Conservation (phyloP, 2,113 vertebrate genomes). For the Sebastes fasciatus region DNA sequence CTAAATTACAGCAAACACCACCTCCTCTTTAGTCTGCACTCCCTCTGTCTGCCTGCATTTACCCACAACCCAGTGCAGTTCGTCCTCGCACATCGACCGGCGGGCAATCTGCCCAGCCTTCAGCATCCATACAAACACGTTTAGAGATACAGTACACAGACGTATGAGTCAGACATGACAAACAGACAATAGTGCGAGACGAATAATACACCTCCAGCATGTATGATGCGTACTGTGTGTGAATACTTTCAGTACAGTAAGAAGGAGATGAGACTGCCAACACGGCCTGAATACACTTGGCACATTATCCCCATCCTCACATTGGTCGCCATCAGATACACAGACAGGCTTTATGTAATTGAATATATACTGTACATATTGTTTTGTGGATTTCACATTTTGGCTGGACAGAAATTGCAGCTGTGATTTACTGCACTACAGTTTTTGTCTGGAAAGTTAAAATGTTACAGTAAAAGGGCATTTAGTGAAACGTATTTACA, state of each 20-base stretch:
- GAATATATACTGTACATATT: not conserved
- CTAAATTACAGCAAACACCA: conserved; percentile 76
- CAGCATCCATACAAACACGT: conserved; percentile 45
- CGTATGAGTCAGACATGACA: conserved; percentile 60
- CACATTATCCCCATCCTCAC: conserved; percentile 2
- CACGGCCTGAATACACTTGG: conserved; percentile 7
- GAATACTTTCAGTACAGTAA: conserved; percentile 7
- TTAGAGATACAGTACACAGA: conserved; percentile 49
- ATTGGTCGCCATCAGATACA: not conserved
- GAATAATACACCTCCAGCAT: conserved; percentile 37
- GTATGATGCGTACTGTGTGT: conserved; percentile 3
- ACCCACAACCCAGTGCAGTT: conserved; percentile 47
- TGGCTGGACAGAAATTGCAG: conserved; percentile 1
- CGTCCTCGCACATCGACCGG: conserved; percentile 24
- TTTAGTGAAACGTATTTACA: not conserved
- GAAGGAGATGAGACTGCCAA: not conserved
- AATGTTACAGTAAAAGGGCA: not conserved
- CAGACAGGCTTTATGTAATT: not conserved
- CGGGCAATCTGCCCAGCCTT: conserved; percentile 33
- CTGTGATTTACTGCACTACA: conserved; percentile 2
- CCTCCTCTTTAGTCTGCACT: conserved; percentile 58
- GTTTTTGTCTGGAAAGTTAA: not conserved
- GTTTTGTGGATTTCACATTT: not conserved
- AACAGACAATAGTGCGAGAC: conserved; percentile 29
- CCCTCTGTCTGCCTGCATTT: conserved; percentile 51